phyloP scores from a whole-genome alignment of 1,140 invertebrate species.

The Bombus breviceps region DNA sequence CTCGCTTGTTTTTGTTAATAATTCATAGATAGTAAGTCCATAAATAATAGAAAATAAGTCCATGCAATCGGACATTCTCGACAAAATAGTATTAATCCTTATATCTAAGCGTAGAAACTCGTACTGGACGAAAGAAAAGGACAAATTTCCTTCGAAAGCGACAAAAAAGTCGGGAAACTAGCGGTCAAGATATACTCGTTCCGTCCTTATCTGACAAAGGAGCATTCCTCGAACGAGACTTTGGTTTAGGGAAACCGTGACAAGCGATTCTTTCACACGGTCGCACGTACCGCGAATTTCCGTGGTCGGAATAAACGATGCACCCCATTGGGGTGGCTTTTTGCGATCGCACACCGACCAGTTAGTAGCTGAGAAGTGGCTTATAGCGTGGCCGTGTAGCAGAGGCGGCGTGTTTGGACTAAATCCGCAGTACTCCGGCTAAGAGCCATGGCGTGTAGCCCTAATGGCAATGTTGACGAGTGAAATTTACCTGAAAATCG shows the following conservation, averaged over 20 bases:
- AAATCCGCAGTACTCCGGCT: constrained; percentile 57
- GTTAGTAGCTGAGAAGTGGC: constrained; percentile 24
- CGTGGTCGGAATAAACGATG: constrained; percentile 4
- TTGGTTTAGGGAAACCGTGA: background rate
- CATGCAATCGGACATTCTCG: no score
- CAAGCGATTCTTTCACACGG: constrained; percentile 1
- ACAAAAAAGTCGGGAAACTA: background rate
- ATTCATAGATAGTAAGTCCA: no score
- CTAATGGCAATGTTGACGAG: constrained; percentile 69
- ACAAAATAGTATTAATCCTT: no score
- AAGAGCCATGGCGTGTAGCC: constrained; percentile 73
- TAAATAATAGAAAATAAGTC: no score
- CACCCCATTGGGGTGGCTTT: constrained; percentile 7
- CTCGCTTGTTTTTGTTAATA: no score
- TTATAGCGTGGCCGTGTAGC: constrained; percentile 40
- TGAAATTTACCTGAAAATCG: constrained; percentile 73
- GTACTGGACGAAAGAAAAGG: no score
- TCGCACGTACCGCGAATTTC: background rate
- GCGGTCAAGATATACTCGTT: background rate
- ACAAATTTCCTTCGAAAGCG: no score
- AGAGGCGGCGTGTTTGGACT: constrained; percentile 39
- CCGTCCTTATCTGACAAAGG: rapidly evolving
- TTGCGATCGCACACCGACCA: background rate
- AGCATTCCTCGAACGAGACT: background rate
- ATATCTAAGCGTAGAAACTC: no score